Percentiles rank a stretch among this genome's conserved stretches.
These are phyloP conservation scores for Psittacula echo DNA, from an alignment of 2,797 vertebrate species.

Conservation along the genomic window DNA sequence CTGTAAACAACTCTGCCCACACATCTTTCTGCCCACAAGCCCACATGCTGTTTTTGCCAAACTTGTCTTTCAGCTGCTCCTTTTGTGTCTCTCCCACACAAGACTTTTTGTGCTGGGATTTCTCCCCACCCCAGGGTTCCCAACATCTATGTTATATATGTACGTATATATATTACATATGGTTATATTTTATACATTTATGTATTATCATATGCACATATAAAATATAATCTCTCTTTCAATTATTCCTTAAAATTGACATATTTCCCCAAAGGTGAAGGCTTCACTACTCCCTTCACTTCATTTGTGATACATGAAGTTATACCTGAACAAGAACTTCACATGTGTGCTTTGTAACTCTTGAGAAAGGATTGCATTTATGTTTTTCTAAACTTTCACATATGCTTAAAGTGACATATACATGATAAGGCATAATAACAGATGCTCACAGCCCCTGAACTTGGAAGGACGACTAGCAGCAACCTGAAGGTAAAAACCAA, in stretches of 20 bases:
- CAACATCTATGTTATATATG: background rate
- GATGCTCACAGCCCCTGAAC: background rate
- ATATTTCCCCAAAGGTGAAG: background rate
- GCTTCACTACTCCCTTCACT: background rate
- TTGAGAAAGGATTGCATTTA: background rate
- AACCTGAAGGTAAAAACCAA: background rate
- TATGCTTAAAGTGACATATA: background rate
- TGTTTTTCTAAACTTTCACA: background rate
- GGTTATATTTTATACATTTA: background rate
- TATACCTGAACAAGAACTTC: background rate
- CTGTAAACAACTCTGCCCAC: slow-evolving; percentile 42
- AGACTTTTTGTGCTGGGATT: slow-evolving; percentile 1
- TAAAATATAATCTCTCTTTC: background rate
- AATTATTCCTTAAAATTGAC: background rate
- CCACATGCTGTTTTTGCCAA: slow-evolving; percentile 2
- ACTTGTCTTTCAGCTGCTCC: slow-evolving; percentile 18
- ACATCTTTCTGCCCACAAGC: slow-evolving; percentile 12
- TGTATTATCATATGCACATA: background rate
- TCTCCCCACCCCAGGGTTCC: background rate
- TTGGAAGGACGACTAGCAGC: background rate
- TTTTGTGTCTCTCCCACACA: slow-evolving; percentile 29
- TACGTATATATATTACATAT: background rate
- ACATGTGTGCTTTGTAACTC: background rate
- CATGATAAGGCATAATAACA: background rate
- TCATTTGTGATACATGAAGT: background rate